phyloP scores from a whole-genome alignment of 2,113 vertebrate species.

The Caretta caretta region DNA sequence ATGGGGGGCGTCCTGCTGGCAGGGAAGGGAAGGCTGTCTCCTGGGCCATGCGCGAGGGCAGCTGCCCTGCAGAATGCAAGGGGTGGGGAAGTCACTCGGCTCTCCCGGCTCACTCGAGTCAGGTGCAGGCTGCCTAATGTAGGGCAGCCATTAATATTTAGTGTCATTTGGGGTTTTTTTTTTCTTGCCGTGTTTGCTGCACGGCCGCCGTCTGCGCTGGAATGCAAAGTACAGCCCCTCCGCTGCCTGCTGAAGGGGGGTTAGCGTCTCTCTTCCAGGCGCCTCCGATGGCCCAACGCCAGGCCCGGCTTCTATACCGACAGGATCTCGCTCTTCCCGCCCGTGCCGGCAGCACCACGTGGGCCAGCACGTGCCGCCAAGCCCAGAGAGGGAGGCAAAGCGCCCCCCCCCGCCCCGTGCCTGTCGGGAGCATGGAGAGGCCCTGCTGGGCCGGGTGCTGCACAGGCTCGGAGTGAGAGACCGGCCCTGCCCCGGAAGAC shows the following conservation, averaged over 20 bases:
- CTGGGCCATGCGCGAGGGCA: conserved; percentile 53
- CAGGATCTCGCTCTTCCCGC: not conserved
- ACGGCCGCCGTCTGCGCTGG: conserved; percentile 59
- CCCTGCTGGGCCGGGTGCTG: not conserved
- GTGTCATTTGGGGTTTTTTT: conserved; percentile 1
- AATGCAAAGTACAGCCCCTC: not conserved
- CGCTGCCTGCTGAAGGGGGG: rapidly evolving
- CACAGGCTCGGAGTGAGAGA: not conserved
- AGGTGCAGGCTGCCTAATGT: conserved; percentile 45
- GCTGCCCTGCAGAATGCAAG: conserved; percentile 53
- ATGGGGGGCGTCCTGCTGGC: not conserved
- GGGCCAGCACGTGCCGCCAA: not conserved
- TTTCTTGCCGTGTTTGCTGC: not conserved
- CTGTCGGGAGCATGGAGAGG: not conserved
- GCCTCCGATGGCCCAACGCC: not conserved
- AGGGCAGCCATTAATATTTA: conserved; percentile 68
- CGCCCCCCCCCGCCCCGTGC: no score
- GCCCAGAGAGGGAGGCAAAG: not conserved
- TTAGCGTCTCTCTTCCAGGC: not conserved
- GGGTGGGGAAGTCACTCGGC: conserved; percentile 6
- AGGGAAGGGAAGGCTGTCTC: conserved; percentile 30
- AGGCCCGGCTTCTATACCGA: not conserved
- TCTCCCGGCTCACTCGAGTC: not conserved
- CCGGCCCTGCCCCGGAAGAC: not conserved
- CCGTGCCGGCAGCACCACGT: not conserved